Evolutionary conservation across 2,888 invertebrate species (phyloP).

Genomic region (Lysandra coridon): DNA sequence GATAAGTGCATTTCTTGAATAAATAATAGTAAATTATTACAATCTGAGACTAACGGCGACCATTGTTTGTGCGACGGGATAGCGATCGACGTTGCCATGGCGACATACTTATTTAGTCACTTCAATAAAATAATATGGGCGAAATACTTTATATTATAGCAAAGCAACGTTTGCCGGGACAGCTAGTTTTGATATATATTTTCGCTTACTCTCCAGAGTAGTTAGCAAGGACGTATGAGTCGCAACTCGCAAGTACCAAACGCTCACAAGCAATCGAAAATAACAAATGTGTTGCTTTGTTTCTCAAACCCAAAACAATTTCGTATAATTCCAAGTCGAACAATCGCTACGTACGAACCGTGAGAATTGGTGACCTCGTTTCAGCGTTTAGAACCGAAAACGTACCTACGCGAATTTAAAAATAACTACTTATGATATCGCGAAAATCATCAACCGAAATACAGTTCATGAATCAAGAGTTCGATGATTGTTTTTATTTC

Average conservation of each 20-base stretch:
- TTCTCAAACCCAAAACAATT: not conserved
- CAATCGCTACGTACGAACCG: slow-evolving; percentile 51
- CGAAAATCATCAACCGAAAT: slow-evolving; percentile 47
- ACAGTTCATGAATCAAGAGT: slow-evolving; percentile 54
- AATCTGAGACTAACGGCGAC: no score
- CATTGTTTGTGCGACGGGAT: no score
- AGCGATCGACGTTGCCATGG: no score
- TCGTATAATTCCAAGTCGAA: slow-evolving; percentile 7
- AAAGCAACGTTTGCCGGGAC: no score
- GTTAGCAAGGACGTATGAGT: not conserved
- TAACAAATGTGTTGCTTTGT: not conserved
- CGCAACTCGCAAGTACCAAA: not conserved
- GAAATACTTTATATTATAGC: no score
- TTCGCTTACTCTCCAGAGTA: not conserved
- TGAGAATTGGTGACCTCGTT: slow-evolving; percentile 59
- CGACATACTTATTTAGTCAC: no score
- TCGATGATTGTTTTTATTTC: slow-evolving; percentile 37
- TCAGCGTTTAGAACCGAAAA: slow-evolving; percentile 46
- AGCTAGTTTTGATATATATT: not conserved
- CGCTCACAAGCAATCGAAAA: not conserved
- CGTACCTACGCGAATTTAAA: slow-evolving; percentile 57
- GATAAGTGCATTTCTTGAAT: no score
- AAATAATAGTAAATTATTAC: no score
- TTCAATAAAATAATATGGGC: no score
- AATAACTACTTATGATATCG: slow-evolving; percentile 51